phyloP scores from a whole-genome alignment of 2,113 vertebrate species.

The Peromyscus leucopus region DNA sequence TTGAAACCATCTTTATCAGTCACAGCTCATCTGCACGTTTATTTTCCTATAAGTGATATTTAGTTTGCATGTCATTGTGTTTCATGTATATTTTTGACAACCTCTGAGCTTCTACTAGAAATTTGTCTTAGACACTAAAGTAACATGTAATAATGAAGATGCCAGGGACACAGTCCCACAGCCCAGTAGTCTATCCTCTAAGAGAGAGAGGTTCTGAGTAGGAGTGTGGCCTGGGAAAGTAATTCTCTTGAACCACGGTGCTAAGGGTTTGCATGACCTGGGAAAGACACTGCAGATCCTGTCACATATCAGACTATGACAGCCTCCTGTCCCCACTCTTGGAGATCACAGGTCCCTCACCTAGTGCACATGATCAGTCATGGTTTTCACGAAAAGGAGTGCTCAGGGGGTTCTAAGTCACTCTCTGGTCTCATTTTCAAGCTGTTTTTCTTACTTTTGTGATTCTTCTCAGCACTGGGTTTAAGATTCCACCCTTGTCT shows the following conservation, averaged over 20 bases:
- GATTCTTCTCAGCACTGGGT: background rate
- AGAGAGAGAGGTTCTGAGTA: background rate
- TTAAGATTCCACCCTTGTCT: background rate
- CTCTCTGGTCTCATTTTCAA: background rate
- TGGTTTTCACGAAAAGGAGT: background rate
- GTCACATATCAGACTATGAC: background rate
- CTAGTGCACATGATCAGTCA: background rate
- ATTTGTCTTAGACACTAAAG: background rate
- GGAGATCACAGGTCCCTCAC: background rate
- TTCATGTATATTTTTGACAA: background rate
- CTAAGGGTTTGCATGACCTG: background rate
- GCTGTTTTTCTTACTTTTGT: background rate
- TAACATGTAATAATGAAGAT: background rate
- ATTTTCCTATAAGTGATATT: constrained; percentile 32
- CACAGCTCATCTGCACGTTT: constrained; percentile 10
- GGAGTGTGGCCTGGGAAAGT: background rate
- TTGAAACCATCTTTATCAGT: background rate
- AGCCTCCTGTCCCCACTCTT: background rate
- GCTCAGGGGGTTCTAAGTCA: background rate
- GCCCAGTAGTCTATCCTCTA: background rate
- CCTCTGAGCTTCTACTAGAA: constrained; percentile 27
- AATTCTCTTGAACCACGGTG: background rate
- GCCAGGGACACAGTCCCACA: background rate
- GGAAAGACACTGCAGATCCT: background rate
- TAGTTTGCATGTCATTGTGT: constrained; percentile 12